Base-by-base conservation (phyloP, 2,113 vertebrate species). In the Sclerurus mexicanus region DNA sequence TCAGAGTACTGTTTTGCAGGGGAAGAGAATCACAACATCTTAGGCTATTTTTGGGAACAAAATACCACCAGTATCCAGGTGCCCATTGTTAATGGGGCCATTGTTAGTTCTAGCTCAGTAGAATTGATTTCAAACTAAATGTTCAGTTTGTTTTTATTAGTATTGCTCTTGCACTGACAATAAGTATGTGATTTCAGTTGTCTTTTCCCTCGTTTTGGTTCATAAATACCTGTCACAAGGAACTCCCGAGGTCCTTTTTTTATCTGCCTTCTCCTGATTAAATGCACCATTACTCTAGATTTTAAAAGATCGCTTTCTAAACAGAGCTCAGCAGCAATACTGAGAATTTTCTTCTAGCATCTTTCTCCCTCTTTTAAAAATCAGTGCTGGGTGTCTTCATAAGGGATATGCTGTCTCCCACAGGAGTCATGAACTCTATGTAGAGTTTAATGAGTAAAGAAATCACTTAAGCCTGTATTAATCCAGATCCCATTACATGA, bases 201-300 rank as follows among this genome's bases (percentile, higher is more conserved):
- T 86, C 33, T 89, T 91, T 81, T 79, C 52, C 13, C 42, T 49
- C 85, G 24, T 67, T 91, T 82, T 82, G 1, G 33, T 72, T 96
- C 85, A 66, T 72, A 75, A 93, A 90, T 79, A 85, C 14, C 79
- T 88, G 68, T 44, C 40, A 85, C 15, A 52, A 83, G 11, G 56
- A 68, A 79, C 14, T 85, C 71, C 42, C 13, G 3, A n/a, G 72
- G 28, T 53, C 52, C 24, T 94, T 94, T 91, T 50, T 90, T 95
- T 84, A 50, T 87, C 37, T 94, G 20, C 80, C 80, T 94, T 76
- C 44, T 91, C 23, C 20, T 73, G 78, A 87, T 85, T 82, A 92
- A 92, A 74, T 30, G n/a, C 74, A 58, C 35, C 37, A 47, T 47
- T 68, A 35, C 7, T 69, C 10, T 58, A 74, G 59, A 78, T 55